Percentiles rank a stretch among this genome's conserved stretches.
phyloP scores from a whole-genome alignment of 2,797 vertebrate genomes.

The Microhierax caerulescens region DNA sequence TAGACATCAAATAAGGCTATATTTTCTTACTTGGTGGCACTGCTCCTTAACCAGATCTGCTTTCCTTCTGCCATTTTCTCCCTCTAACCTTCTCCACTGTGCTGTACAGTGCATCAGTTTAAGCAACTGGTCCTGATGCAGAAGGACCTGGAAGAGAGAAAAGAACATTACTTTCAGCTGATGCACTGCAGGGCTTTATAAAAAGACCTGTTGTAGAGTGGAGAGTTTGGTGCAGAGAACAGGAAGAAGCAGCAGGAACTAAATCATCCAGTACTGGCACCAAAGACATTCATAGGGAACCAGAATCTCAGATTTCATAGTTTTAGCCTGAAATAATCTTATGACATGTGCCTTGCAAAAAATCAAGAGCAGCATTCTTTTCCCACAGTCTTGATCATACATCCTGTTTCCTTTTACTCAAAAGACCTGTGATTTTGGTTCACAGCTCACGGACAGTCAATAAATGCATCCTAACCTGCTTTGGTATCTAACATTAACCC shows the following conservation, averaged over 20 bases:
- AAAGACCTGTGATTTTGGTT: not conserved
- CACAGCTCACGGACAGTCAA: not conserved
- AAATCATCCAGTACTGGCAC: not conserved
- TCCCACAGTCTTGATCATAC: not conserved
- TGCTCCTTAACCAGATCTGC: not conserved
- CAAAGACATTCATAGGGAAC: not conserved
- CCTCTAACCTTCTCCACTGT: not conserved
- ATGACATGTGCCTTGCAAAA: not conserved
- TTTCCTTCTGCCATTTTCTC: not conserved
- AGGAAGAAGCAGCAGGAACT: not conserved
- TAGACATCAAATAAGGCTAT: not conserved
- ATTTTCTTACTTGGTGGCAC: not conserved
- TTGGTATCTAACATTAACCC: not conserved
- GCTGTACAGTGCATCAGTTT: not conserved
- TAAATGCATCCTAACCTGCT: not conserved
- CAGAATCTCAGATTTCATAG: not conserved
- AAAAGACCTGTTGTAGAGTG: not conserved
- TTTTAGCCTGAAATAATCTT: not conserved
- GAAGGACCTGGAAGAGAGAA: not conserved
- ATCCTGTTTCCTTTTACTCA: not conserved
- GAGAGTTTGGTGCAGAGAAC: not conserved
- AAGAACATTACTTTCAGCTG: not conserved
- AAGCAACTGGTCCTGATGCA: not conserved
- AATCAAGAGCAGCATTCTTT: not conserved
- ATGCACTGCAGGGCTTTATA: not conserved